phyloP scores from a whole-genome alignment of 1,140 invertebrate species.

The Magallana angulata region DNA sequence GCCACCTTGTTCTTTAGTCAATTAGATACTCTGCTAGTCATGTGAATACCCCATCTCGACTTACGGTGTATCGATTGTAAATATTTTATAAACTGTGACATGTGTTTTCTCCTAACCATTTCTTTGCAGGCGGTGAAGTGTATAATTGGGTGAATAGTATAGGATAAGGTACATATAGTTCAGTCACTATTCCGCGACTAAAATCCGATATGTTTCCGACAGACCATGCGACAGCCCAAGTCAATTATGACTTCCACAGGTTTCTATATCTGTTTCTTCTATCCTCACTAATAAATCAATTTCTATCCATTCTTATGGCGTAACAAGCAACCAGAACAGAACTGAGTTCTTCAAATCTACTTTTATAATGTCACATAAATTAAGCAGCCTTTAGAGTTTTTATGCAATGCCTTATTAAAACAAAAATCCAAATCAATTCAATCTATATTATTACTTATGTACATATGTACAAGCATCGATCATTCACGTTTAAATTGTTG shows the following conservation, averaged over 20 bases:
- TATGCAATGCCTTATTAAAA: no score
- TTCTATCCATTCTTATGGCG: not conserved
- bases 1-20: no score
- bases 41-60: constrained; percentile 29
- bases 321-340: no score
- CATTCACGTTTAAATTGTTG: no score
- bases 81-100: not conserved
- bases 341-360: no score
- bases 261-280: constrained; percentile 23
- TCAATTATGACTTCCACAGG: constrained; percentile 11
- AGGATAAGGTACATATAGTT: not conserved
- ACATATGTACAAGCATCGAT: no score
- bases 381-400: no score
- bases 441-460: no score
- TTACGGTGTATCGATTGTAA: not conserved
- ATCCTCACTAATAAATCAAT: not conserved
- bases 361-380: no score
- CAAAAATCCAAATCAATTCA: no score
- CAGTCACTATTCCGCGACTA: not conserved
- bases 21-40: not conserved
- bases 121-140: constrained; percentile 16
- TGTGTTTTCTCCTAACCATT: constrained; percentile 33
- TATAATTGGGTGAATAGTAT: constrained; percentile 9
- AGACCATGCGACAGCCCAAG: not conserved
- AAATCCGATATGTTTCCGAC: not conserved